phyloP scores from a whole-genome alignment of 2,113 vertebrate species.

The Upupa epops region DNA sequence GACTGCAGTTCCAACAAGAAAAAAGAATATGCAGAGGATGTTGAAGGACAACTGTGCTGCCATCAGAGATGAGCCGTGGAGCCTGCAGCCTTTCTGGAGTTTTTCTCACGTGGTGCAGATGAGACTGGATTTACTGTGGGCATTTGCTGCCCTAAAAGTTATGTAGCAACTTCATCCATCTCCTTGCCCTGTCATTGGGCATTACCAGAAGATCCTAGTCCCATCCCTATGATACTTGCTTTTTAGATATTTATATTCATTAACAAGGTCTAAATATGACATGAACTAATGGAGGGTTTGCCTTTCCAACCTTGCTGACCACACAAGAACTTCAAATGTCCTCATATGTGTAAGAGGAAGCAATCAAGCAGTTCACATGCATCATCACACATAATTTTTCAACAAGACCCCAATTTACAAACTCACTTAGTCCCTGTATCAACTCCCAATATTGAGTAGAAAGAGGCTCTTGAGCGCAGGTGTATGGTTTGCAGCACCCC shows the following conservation, averaged over 20 bases:
- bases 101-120: background rate
- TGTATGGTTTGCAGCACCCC: too few relatives aligned
- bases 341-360: background rate
- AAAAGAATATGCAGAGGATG: background rate
- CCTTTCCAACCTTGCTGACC: background rate
- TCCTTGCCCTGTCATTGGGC: background rate
- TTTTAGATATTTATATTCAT: too few relatives aligned
- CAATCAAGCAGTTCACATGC: background rate
- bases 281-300: too few relatives aligned
- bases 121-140: background rate
- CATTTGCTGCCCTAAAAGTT: background rate
- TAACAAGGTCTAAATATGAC: fast-evolving
- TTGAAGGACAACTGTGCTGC: background rate
- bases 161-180: background rate
- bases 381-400: background rate
- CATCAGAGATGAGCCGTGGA: background rate
- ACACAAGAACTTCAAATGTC: too few relatives aligned
- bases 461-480: background rate
- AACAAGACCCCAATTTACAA: background rate
- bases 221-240: too few relatives aligned
- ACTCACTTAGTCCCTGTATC: background rate
- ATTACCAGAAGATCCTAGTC: too few relatives aligned
- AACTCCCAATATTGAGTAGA: background rate
- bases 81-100: background rate
- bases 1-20: background rate